Evolutionary conservation across 2,797 vertebrate genomes (phyloP).

Genomic region (Threskiornis aethiopicus): DNA sequence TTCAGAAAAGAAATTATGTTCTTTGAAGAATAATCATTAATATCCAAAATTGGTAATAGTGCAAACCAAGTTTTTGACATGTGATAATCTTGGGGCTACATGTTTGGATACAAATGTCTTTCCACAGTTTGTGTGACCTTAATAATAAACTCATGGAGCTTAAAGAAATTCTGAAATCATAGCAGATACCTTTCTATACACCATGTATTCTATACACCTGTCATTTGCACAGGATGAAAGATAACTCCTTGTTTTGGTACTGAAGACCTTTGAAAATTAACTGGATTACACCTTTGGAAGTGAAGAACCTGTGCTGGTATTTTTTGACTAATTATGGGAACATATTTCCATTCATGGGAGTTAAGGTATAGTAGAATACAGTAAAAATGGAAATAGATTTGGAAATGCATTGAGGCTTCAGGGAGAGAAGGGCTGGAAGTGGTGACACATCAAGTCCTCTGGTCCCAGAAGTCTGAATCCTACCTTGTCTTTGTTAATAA

Average conservation of each 20-base stretch:
- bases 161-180: background rate
- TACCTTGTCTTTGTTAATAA: background rate
- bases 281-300: background rate
- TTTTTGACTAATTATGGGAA: background rate
- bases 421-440: background rate
- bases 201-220: background rate
- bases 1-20: constrained; percentile 39
- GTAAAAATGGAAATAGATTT: background rate
- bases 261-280: background rate
- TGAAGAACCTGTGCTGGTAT: background rate
- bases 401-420: background rate
- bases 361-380: background rate
- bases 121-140: background rate
- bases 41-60: background rate
- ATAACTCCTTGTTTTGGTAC: background rate
- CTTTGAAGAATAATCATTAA: constrained; percentile 37
- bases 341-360: background rate
- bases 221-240: background rate
- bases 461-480: background rate
- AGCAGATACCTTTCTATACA: background rate
- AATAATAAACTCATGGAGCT: background rate
- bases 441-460: background rate
- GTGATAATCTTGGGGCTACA: background rate
- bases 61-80: background rate
- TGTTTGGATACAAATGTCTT: background rate